Percentiles rank a stretch among this genome's conserved stretches.
These are phyloP conservation scores for Phyllotreta cruciferae DNA, from an alignment of 2,888 invertebrate genomes.

Conservation along the genomic window DNA sequence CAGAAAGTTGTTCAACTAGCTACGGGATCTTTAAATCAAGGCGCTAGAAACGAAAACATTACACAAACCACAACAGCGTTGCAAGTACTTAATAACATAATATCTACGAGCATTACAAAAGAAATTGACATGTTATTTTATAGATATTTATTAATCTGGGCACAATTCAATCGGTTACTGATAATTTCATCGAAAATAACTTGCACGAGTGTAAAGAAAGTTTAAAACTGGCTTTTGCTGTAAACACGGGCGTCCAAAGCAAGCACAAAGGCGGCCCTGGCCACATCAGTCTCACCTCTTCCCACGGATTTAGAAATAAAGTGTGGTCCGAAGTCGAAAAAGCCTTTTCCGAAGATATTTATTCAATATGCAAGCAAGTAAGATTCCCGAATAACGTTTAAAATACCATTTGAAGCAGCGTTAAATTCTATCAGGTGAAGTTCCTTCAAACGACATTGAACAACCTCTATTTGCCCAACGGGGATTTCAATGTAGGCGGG, in stretches of 20 bases:
- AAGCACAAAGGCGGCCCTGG: conserved; percentile 63
- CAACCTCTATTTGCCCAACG: conserved; percentile 61
- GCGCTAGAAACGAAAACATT: conserved; percentile 78
- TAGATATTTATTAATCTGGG: conserved; percentile 59
- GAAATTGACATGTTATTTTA: conserved; percentile 34
- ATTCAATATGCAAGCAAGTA: conserved; percentile 75
- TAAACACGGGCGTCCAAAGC: conserved; percentile 45
- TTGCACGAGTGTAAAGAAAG: conserved; percentile 64
- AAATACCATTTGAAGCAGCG: background rate
- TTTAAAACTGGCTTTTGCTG: conserved; percentile 63
- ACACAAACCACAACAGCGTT: conserved; percentile 70
- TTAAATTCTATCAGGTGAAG: conserved; percentile 55
- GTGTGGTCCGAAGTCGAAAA: conserved; percentile 91
- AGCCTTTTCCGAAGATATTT: conserved; percentile 78
- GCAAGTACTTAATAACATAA: conserved; percentile 61
- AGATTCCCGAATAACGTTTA: background rate
- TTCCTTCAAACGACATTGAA: conserved; percentile 63
- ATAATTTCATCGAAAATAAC: conserved; percentile 63
- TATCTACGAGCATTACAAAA: background rate
- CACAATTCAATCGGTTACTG: conserved; percentile 62
- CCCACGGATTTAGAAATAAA: conserved; percentile 66
- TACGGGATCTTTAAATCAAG: conserved; percentile 79
- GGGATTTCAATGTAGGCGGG: conserved; percentile 60
- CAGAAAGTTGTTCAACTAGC: conserved; percentile 82
- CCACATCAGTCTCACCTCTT: conserved; percentile 61